Conservation (phyloP, 2,888 invertebrate species). For the Heliconius ethilla region DNA sequence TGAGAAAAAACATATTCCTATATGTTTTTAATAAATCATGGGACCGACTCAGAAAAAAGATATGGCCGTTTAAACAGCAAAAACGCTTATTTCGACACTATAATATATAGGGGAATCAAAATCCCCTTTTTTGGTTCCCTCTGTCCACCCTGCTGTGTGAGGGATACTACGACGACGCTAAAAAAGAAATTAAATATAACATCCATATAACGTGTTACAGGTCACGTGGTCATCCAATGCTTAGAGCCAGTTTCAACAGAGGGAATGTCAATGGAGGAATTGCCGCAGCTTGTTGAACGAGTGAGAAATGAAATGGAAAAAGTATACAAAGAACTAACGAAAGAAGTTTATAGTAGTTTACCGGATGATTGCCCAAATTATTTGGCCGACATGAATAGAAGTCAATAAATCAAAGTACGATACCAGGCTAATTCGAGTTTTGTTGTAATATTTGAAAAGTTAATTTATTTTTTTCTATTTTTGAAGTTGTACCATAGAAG, state of each 20-base stretch:
- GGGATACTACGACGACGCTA: neutral
- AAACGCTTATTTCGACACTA: no score
- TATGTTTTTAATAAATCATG: no score
- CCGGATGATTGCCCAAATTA: slow-evolving; percentile 67
- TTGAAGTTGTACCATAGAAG: neutral
- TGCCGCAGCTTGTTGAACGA: slow-evolving; percentile 70
- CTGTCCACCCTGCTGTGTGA: neutral
- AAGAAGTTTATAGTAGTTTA: slow-evolving; percentile 69
- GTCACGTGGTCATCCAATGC: slow-evolving; percentile 78
- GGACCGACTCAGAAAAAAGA: no score
- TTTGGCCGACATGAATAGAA: slow-evolving; percentile 19
- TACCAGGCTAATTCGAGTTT: neutral
- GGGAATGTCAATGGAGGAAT: slow-evolving; percentile 69
- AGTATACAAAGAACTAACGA: slow-evolving; percentile 68
- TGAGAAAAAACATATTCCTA: no score
- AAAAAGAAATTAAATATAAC: neutral
- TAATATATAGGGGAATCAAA: no score
- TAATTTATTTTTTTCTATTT: neutral
- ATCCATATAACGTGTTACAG: slow-evolving; percentile 54
- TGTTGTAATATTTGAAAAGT: neutral
- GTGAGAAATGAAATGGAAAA: slow-evolving; percentile 72
- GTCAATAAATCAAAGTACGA: slow-evolving; percentile 12
- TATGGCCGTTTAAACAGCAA: no score
- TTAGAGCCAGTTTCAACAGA: slow-evolving; percentile 76
- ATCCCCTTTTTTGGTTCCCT: no score